Conservation (phyloP, 2,797 vertebrate species). For the Furcifer pardalis region DNA sequence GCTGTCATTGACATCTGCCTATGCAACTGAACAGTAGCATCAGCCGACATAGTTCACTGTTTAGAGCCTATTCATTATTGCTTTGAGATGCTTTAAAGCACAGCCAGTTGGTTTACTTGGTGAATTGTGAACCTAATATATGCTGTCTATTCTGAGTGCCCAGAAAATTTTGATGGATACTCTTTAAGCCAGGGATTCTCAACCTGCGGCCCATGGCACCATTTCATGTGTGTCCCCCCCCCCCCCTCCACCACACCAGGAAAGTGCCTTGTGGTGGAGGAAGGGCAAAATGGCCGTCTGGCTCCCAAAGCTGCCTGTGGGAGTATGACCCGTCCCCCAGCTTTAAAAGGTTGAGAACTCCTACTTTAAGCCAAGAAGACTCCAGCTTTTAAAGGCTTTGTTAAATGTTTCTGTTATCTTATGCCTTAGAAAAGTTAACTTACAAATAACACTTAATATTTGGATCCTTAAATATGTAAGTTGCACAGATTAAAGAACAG, state of each 20-base stretch:
- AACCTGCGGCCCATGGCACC: too few species aligned
- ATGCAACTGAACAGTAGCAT: fast-evolving
- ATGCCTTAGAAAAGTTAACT: not conserved
- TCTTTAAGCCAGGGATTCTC: too few species aligned
- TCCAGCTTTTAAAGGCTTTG: not conserved
- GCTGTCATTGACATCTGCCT: constrained; percentile 11
- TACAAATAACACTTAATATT: not conserved
- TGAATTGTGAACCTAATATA: not conserved
- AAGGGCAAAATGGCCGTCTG: too few species aligned
- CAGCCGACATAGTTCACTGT: not conserved
- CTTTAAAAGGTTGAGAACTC: too few species aligned
- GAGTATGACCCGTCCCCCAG: too few species aligned
- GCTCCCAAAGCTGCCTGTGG: too few species aligned
- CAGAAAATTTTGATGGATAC: not conserved
- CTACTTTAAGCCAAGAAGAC: not conserved
- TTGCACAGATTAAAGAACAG: not conserved
- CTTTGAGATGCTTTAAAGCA: not conserved
- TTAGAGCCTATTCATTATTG: not conserved
- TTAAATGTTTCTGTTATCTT: not conserved
- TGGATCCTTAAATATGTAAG: not conserved
- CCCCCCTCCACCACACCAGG: too few species aligned
- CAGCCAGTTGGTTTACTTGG: not conserved
- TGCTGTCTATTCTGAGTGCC: fast-evolving
- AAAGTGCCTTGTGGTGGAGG: too few species aligned
- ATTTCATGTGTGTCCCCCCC: too few species aligned